Percentiles rank a stretch among this genome's conserved stretches.
These are phyloP conservation scores for Nudaria mundana DNA, from an alignment of 2,888 invertebrate species.

Conservation along the genomic window DNA sequence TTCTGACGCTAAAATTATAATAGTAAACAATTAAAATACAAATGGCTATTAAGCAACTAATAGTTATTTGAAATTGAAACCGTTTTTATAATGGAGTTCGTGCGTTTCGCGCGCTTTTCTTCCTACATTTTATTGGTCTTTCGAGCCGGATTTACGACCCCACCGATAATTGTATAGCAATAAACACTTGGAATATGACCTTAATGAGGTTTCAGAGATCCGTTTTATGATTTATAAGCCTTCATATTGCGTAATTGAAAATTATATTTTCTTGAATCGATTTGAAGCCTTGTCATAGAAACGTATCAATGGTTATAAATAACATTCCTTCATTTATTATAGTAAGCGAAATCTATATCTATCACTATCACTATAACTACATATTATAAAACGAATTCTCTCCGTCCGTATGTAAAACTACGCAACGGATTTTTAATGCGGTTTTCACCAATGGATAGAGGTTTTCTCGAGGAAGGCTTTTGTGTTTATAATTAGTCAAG, in stretches of 20 bases:
- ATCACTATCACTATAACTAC: no score
- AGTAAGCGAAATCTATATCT: no score
- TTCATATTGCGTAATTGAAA: constrained; percentile 9
- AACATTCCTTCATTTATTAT: no score
- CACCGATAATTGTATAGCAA: constrained; percentile 49
- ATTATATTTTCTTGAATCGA: constrained; percentile 5
- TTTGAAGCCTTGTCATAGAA: no score
- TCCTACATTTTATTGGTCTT: constrained; percentile 60
- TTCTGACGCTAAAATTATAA: constrained; percentile 2
- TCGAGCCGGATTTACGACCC: constrained; percentile 54
- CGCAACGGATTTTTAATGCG: no score
- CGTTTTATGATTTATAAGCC: constrained; percentile 35
- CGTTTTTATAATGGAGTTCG: constrained; percentile 33
- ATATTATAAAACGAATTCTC: no score
- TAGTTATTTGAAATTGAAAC: constrained; percentile 28
- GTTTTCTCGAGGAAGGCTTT: no score
- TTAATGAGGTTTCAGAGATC: constrained; percentile 52
- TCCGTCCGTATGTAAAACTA: no score
- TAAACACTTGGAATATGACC: constrained; percentile 59
- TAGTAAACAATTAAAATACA: constrained; percentile 13
- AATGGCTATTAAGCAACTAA: constrained; percentile 26
- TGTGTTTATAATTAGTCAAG: no score
- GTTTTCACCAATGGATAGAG: no score
- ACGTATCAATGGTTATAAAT: no score
- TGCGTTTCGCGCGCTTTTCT: constrained; percentile 44